Evolutionary conservation across 2,888 invertebrate species (phyloP).

Genomic region (Oxyscelio sp.): DNA sequence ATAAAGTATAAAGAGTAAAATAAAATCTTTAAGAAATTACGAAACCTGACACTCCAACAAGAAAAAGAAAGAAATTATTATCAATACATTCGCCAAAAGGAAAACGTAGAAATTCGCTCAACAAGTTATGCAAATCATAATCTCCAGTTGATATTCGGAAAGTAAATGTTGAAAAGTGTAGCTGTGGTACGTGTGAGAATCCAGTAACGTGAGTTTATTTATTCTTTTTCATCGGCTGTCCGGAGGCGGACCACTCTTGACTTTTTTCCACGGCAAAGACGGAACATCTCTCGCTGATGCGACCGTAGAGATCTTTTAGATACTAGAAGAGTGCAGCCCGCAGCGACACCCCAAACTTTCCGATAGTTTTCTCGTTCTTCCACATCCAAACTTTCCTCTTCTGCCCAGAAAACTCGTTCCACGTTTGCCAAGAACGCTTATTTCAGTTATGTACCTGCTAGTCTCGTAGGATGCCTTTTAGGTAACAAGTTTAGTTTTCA

Average conservation of each 20-base stretch:
- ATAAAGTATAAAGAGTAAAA: too few species aligned
- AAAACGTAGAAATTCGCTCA: conserved; percentile 30
- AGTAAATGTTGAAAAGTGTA: conserved; percentile 34
- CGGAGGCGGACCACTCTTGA: conserved; percentile 66
- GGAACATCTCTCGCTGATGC: conserved; percentile 68
- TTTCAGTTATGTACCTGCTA: conserved; percentile 76
- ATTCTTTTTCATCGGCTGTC: conserved; percentile 65
- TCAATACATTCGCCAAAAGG: neutral
- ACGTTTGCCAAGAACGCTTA: conserved; percentile 76
- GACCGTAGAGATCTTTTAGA: conserved; percentile 73
- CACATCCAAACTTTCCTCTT: conserved; percentile 76
- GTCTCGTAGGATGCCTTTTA: conserved; percentile 76
- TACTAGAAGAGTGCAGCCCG: conserved; percentile 74
- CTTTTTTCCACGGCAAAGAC: conserved; percentile 71
- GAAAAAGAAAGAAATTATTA: too few species aligned
- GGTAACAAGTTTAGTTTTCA: conserved; percentile 76
- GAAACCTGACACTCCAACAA: too few species aligned
- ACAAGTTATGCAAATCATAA: conserved; percentile 43
- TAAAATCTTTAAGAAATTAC: too few species aligned
- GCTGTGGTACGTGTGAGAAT: conserved; percentile 22
- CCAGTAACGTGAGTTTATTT: conserved; percentile 55
- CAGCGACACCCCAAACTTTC: conserved; percentile 74
- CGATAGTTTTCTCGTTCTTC: conserved; percentile 75
- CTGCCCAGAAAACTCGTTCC: conserved; percentile 75
- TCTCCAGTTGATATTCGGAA: conserved; percentile 28